Percentiles rank a stretch among this genome's conserved stretches.
Conservation (phyloP, 1,140 invertebrate species). For the Euura lappo region DNA sequence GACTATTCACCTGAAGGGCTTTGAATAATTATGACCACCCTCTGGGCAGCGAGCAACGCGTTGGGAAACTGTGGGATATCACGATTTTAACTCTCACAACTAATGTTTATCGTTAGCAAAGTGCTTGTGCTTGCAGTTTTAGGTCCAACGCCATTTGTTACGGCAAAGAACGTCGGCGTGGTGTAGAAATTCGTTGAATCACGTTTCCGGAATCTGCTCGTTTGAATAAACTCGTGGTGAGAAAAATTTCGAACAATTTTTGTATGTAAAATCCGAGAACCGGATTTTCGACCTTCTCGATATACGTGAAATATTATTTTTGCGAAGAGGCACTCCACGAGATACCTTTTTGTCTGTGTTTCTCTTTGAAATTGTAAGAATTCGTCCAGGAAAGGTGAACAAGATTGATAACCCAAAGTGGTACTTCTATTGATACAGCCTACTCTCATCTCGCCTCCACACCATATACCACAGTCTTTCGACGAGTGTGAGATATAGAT, state of each 20-base stretch:
- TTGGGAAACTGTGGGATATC: not conserved
- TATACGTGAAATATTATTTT: not conserved
- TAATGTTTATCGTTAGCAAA: not conserved
- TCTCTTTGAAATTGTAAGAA: not conserved
- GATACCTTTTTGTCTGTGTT: not conserved
- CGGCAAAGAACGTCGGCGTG: not conserved
- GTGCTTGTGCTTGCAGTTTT: not conserved
- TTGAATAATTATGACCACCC: conserved; percentile 26
- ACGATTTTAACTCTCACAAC: not conserved
- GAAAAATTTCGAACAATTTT: not conserved
- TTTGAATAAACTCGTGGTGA: not conserved
- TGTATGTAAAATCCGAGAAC: not conserved
- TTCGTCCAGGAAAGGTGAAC: not conserved
- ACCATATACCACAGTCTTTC: not conserved
- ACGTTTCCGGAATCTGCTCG: not conserved
- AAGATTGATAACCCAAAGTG: not conserved
- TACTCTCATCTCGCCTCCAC: not conserved
- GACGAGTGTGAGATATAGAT: conserved; percentile 1
- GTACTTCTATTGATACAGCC: not conserved
- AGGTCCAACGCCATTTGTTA: not conserved
- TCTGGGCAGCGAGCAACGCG: not conserved
- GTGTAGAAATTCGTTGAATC: not conserved
- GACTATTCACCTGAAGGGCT: conserved; percentile 16
- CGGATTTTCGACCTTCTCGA: not conserved
- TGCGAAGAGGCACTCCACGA: not conserved